Evolutionary conservation across 2,797 vertebrate species (phyloP).

Genomic region (Babyrousa celebensis): DNA sequence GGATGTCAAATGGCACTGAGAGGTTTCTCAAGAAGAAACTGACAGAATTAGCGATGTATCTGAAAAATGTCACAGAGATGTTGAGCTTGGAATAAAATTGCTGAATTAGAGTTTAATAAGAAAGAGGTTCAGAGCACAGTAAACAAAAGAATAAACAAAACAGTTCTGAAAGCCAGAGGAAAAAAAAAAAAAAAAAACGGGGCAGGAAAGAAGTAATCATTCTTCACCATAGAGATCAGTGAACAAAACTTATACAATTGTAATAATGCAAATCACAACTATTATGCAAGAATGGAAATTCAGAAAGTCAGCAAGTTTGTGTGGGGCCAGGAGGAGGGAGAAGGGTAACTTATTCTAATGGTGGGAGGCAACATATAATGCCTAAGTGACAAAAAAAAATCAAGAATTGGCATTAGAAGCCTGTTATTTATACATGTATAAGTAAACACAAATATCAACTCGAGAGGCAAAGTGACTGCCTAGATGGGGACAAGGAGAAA

Average conservation of each 20-base stretch:
- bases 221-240: neutral
- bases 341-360: neutral
- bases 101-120: conserved; percentile 14
- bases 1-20: neutral
- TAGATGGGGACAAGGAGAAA: neutral
- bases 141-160: conserved; percentile 57
- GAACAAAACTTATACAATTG: neutral
- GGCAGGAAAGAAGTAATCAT: conserved; percentile 13
- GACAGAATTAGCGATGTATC: neutral
- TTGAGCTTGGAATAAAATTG: conserved; percentile 8
- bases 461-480: neutral
- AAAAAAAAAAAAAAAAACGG: conserved; percentile 53
- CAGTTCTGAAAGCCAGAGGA: conserved; percentile 13
- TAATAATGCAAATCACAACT: neutral
- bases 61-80: conserved; percentile 34
- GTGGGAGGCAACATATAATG: conserved; percentile 48
- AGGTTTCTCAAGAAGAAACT: neutral
- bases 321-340: neutral
- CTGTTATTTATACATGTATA: neutral
- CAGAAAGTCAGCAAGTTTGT: neutral
- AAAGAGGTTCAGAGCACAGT: conserved; percentile 56
- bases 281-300: neutral
- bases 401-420: neutral
- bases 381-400: neutral
- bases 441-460: neutral